Evolutionary conservation across 2,888 invertebrate species (phyloP).

Genomic region (Ophion slaviceki): DNA sequence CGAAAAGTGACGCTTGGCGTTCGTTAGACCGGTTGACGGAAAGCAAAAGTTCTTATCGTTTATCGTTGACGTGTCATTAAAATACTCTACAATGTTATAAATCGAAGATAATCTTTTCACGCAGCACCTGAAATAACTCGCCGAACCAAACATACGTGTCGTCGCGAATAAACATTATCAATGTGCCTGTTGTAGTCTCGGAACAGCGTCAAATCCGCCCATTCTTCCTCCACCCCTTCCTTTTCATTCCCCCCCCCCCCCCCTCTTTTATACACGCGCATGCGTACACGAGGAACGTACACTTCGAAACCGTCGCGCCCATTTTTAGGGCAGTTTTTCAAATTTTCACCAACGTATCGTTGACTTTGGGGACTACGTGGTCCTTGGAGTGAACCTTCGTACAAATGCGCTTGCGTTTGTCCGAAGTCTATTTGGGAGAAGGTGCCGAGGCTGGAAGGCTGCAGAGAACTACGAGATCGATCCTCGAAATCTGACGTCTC

Average conservation of each 20-base stretch:
- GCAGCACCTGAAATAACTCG: conserved; percentile 80
- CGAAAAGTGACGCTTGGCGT: background rate
- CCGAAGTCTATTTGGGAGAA: no score
- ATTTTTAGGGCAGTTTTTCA: no score
- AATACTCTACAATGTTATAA: conserved; percentile 29
- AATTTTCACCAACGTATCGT: no score
- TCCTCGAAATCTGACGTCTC: no score
- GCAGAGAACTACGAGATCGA: no score
- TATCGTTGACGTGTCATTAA: conserved; percentile 26
- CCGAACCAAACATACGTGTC: conserved; percentile 77
- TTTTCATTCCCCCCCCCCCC: conserved; percentile 15
- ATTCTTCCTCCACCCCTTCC: conserved; percentile 50
- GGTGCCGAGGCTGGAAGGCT: no score
- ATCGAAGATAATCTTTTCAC: conserved; percentile 73
- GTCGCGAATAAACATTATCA: conserved; percentile 77
- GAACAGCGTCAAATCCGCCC: conserved; percentile 70
- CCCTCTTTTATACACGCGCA: background rate
- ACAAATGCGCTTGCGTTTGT: no score
- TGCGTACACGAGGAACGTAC: no score
- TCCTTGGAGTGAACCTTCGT: no score
- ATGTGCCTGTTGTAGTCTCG: conserved; percentile 61
- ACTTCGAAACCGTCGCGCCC: background rate
- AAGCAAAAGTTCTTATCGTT: conserved; percentile 8
- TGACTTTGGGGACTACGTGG: no score
- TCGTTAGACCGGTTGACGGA: background rate